These are phyloP conservation scores for Dipodomys stephensi DNA, from an alignment of 2,113 vertebrate genomes.

Conservation along the genomic window DNA sequence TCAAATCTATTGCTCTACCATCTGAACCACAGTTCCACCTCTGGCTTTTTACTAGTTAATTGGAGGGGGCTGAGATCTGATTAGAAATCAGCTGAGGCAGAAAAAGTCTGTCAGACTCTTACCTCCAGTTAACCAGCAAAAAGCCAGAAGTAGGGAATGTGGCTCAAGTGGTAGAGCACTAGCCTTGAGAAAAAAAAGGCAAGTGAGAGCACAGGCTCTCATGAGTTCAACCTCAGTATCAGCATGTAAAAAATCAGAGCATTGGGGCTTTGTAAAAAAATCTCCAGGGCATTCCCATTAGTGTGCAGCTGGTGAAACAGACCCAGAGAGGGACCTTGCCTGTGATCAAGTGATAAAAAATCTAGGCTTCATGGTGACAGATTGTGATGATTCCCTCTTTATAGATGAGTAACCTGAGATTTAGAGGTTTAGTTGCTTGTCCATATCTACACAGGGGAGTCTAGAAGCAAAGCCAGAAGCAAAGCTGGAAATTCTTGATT, in stretches of 20 bases:
- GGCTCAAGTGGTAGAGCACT: too few species aligned
- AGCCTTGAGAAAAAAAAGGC: too few species aligned
- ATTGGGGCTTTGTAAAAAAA: not conserved
- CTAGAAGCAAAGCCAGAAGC: not conserved
- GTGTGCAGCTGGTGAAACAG: not conserved
- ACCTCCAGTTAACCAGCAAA: too few species aligned
- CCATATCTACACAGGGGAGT: not conserved
- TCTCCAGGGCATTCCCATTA: not conserved
- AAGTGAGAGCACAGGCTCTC: too few species aligned
- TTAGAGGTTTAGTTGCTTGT: not conserved
- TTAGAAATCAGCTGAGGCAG: too few species aligned
- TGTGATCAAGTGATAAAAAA: not conserved
- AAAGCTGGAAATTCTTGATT: not conserved
- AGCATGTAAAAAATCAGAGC: not conserved
- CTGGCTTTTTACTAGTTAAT: too few species aligned
- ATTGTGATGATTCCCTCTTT: not conserved
- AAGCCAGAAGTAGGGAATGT: too few species aligned
- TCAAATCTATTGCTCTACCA: too few species aligned
- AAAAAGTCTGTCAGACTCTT: too few species aligned
- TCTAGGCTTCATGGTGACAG: not conserved
- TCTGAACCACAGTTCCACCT: too few species aligned
- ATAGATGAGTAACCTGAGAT: constrained; percentile 35
- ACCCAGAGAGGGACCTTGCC: constrained; percentile 1
- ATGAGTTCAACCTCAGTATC: too few species aligned
- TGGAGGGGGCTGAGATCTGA: too few species aligned